These are phyloP conservation scores for Magallana ariakensis DNA, from an alignment of 1,140 invertebrate species.

Conservation along the genomic window DNA sequence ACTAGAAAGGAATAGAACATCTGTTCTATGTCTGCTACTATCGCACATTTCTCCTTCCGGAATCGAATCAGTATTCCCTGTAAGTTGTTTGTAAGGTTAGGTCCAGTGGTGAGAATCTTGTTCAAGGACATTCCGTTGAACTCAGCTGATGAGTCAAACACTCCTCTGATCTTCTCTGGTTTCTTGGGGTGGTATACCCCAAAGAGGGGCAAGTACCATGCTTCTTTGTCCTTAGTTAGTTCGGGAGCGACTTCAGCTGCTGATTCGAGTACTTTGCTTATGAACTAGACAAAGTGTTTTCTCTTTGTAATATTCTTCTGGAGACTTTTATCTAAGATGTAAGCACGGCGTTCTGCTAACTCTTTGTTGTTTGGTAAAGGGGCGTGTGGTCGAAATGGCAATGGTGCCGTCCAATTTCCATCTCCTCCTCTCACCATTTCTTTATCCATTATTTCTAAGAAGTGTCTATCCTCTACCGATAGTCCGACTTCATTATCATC, in stretches of 20 bases:
- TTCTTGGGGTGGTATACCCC: slow-evolving; percentile 38
- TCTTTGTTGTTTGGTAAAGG: no score
- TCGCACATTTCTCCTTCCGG: slow-evolving; percentile 48
- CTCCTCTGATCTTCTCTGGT: slow-evolving; percentile 48
- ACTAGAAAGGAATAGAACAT: slow-evolving; percentile 60
- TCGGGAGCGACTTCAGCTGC: slow-evolving; percentile 49
- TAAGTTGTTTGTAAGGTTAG: slow-evolving; percentile 74
- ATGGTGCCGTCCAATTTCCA: slow-evolving; percentile 44
- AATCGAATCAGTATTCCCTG: slow-evolving; percentile 61
- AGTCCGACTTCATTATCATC: slow-evolving; percentile 16
- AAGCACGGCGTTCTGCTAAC: no score
- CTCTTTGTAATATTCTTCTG: no score
- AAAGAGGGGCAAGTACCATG: slow-evolving; percentile 47
- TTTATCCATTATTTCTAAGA: slow-evolving; percentile 46
- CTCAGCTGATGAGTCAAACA: slow-evolving; percentile 52
- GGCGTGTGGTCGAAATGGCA: slow-evolving; percentile 36
- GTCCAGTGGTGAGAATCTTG: slow-evolving; percentile 59
- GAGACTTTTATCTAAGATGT: no score
- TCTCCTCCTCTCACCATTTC: background rate
- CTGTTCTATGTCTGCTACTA: slow-evolving; percentile 57
- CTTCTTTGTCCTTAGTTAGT: slow-evolving; percentile 23
- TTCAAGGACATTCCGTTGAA: slow-evolving; percentile 67
- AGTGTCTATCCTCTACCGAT: slow-evolving; percentile 49
- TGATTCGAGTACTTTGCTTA: slow-evolving; percentile 53
- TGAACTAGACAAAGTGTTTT: slow-evolving; percentile 57